Base-by-base conservation (phyloP, 2,113 vertebrate genomes). In the Oplegnathus fasciatus region DNA sequence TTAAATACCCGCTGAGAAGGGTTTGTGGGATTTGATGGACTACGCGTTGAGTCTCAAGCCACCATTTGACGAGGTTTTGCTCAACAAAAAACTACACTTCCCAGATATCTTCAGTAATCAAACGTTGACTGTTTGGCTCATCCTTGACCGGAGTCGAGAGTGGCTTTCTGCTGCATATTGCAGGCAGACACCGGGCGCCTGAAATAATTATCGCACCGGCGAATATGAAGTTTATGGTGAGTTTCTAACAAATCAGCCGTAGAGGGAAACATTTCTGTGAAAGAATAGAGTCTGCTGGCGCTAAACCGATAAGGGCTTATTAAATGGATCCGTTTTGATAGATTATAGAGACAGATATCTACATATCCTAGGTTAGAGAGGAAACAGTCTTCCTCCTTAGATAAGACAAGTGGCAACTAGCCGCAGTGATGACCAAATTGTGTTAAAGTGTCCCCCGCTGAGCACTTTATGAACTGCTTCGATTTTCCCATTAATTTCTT, bases 1-100 rank as follows among this genome's bases (percentile, higher is more conserved):
- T 90, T 87, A 90, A 91, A 90, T 40, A 48, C 48, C 24, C n/a
- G 1, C 28, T 42, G 2, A 54, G 10, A 50, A 6, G 37, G 87
- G n/a, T 73, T 94, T 93, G 17, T 95, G 94, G 95, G 85, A 85
- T 14, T 87, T 86, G 87, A 79, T 92, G 88, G 81, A 75, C 4
- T 13, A 11, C 30, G 1, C 20, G 1, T 5, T 22, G 9, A 2
- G 3, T 0, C 1, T 13, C n/a, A 0, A 9, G 1, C 0, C 9
- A 11, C 40, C 1, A 11, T n/a, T 18, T 7, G 2, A 1, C 1
- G 18, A 5, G 20, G n/a, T 8, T 40, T 52, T n/a, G 2, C 0
- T 5, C 52, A 26, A 26, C 0, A 50, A 50, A 37, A 80, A 87
- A 95, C 95, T 94, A 94, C 95, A 94, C 83, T 90, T 87, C 89